These are phyloP conservation scores for Phaedon cochleariae DNA, from an alignment of 2,888 invertebrate genomes.

Conservation along the genomic window DNA sequence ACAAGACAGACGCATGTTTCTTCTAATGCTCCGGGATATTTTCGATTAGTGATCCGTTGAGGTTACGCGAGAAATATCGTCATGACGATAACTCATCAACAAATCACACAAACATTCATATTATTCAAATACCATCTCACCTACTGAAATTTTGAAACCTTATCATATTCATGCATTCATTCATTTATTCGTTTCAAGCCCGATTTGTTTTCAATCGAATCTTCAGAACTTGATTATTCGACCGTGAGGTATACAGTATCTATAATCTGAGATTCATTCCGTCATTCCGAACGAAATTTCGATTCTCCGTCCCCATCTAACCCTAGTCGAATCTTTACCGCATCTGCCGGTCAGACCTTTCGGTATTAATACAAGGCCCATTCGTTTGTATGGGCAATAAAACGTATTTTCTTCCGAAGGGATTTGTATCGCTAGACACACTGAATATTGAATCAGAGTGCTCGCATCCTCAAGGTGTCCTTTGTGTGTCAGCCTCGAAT, in stretches of 20 bases:
- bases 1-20: too few species aligned
- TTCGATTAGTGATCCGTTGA: too few species aligned
- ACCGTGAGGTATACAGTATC: neutral
- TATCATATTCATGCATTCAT: too few species aligned
- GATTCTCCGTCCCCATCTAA: neutral
- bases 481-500: conserved; percentile 34
- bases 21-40: too few species aligned
- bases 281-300: conserved; percentile 4
- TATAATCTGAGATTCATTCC: neutral
- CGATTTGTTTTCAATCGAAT: neutral
- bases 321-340: conserved; percentile 22
- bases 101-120: too few species aligned
- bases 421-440: conserved; percentile 43
- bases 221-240: neutral
- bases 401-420: conserved; percentile 37
- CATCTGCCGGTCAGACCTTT: conserved; percentile 21
- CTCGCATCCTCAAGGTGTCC: conserved; percentile 40
- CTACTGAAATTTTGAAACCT: too few species aligned
- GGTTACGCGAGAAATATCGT: too few species aligned
- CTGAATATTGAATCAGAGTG: conserved; percentile 45
- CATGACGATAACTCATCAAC: too few species aligned
- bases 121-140: too few species aligned
- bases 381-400: conserved; percentile 38
- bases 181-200: too few species aligned
- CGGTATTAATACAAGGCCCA: conserved; percentile 33